Percentiles rank a stretch among this genome's conserved stretches.
Conservation (phyloP, 2,888 invertebrate species). For the Limenitis camilla region DNA sequence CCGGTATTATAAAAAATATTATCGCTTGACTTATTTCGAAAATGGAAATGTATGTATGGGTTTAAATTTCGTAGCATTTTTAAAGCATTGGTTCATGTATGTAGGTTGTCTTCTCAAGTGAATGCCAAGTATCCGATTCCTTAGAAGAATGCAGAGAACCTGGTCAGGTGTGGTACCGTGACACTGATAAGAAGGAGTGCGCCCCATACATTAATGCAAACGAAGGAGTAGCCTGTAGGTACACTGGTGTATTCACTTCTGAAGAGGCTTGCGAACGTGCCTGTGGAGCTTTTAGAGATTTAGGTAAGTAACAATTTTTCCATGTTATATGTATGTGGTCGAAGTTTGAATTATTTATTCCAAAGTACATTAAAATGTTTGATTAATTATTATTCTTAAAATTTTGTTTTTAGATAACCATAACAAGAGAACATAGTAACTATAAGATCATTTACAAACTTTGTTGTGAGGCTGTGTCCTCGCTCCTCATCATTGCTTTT, state of each 20-base stretch:
- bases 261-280: slow-evolving; percentile 84
- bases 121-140: slow-evolving; percentile 33
- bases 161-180: slow-evolving; percentile 47
- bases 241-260: slow-evolving; percentile 75
- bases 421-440: no score
- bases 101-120: slow-evolving; percentile 33
- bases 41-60: no score
- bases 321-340: no score
- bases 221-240: slow-evolving; percentile 73
- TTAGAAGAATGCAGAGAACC: slow-evolving; percentile 39
- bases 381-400: no score
- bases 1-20: slow-evolving; percentile 23
- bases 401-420: no score
- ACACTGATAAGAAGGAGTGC: slow-evolving; percentile 59
- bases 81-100: slow-evolving; percentile 39
- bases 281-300: slow-evolving; percentile 81
- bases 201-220: slow-evolving; percentile 42
- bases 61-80: slow-evolving; percentile 31
- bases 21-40: no score
- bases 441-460: no score
- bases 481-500: no score
- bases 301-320: slow-evolving; percentile 68
- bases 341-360: no score
- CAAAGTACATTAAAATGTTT: no score
- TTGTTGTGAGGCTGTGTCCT: no score